Evolutionary conservation across 2,797 vertebrate genomes (phyloP).

Genomic region (Falco concolor): DNA sequence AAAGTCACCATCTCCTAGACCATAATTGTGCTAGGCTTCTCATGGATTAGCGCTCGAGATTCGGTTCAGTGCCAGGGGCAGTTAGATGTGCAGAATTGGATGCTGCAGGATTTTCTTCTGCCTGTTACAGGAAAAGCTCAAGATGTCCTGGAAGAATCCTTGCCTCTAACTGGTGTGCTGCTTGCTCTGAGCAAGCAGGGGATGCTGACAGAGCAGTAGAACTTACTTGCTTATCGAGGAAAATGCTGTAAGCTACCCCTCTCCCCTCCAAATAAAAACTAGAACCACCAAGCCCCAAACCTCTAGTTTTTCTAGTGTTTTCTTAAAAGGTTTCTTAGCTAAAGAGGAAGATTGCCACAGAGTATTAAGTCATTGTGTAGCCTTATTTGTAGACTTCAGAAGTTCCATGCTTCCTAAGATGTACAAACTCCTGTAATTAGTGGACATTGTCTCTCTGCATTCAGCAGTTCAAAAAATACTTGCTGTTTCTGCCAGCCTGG

Average conservation of each 20-base stretch:
- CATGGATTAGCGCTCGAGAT: not conserved
- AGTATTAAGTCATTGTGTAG: not conserved
- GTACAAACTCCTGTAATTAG: not conserved
- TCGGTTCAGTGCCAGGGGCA: not conserved
- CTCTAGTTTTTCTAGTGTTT: not conserved
- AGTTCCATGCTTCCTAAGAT: not conserved
- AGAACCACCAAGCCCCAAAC: not conserved
- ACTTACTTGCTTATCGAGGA: not conserved
- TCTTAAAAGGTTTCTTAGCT: not conserved
- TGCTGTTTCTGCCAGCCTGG: not conserved
- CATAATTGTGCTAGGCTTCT: not conserved
- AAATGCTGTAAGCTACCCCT: not conserved
- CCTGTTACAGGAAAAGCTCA: not conserved
- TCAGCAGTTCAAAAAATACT: slow-evolving; percentile 13
- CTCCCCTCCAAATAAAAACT: fast-evolving
- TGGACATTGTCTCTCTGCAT: not conserved
- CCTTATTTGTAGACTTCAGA: not conserved
- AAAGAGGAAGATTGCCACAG: not conserved
- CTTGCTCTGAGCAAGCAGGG: not conserved
- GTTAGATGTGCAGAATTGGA: not conserved
- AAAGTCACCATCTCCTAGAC: slow-evolving; percentile 15
- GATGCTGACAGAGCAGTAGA: slow-evolving; percentile 19
- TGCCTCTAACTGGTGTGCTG: not conserved
- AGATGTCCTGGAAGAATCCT: not conserved
- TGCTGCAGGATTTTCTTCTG: not conserved